phyloP scores from a whole-genome alignment of 1,140 invertebrate genomes.

The Bombus soroeensis region DNA sequence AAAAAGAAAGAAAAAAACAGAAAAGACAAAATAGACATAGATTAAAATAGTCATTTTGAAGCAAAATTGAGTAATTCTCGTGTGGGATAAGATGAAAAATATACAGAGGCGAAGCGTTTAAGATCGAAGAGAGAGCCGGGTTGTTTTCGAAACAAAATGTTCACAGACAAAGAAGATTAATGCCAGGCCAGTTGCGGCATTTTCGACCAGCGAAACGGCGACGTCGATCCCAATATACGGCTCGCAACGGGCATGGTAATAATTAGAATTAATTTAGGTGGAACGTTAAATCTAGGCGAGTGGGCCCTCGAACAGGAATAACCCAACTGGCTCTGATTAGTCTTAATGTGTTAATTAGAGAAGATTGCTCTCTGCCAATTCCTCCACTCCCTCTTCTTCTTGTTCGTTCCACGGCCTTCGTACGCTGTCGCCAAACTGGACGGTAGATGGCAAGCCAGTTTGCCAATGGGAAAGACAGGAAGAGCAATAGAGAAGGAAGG shows the following conservation, averaged over 20 bases:
- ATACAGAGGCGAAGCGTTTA: neutral
- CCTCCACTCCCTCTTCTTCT: constrained; percentile 43
- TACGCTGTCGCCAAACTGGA: constrained; percentile 65
- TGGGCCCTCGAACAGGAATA: constrained; percentile 78
- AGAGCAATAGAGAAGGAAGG: constrained; percentile 15
- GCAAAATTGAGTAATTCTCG: neutral
- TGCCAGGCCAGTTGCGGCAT: neutral
- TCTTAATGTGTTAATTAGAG: constrained; percentile 83
- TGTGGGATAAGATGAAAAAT: neutral
- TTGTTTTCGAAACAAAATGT: neutral
- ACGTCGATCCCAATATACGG: constrained; percentile 40
- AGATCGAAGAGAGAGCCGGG: neutral
- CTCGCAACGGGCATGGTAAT: constrained; percentile 70
- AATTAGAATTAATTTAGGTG: constrained; percentile 82
- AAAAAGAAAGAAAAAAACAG: no score
- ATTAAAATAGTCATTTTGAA: neutral
- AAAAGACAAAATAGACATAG: neutral
- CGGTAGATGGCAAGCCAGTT: constrained; percentile 52
- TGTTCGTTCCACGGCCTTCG: constrained; percentile 51
- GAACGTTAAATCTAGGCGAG: constrained; percentile 82
- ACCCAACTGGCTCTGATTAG: constrained; percentile 80
- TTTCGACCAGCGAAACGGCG: constrained; percentile 33
- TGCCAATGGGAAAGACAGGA: constrained; percentile 26
- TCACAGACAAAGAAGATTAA: constrained; percentile 37
- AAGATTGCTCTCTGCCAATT: constrained; percentile 75